Percentiles rank a stretch among this genome's conserved stretches.
Evolutionary conservation across 2,888 invertebrate species (phyloP).

Genomic region (Hipparchia semele): DNA sequence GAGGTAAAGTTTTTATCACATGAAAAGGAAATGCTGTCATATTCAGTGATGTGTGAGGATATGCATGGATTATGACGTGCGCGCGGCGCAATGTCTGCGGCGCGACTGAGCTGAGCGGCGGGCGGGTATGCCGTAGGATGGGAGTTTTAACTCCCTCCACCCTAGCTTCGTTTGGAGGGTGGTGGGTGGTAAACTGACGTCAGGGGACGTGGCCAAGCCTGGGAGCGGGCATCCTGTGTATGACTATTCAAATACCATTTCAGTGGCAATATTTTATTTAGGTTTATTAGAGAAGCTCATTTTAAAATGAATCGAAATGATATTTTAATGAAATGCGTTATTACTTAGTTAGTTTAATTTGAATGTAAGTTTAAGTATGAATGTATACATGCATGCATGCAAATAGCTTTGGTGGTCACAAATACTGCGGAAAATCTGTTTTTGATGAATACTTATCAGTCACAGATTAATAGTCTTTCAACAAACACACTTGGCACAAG

Average conservation of each 20-base stretch:
- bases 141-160: slow-evolving; percentile 32
- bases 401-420: neutral
- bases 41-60: slow-evolving; percentile 61
- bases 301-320: neutral
- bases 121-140: slow-evolving; percentile 32
- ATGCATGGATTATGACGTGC: slow-evolving; percentile 57
- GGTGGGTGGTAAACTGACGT: slow-evolving; percentile 58
- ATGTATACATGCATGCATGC: neutral
- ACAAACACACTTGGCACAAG: too few species aligned
- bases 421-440: neutral
- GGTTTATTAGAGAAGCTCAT: neutral
- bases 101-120: slow-evolving; percentile 63
- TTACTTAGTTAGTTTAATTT: neutral
- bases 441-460: neutral
- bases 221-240: slow-evolving; percentile 39
- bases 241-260: slow-evolving; percentile 33
- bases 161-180: slow-evolving; percentile 44
- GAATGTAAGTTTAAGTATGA: neutral
- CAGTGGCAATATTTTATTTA: slow-evolving; percentile 23
- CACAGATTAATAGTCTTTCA: too few species aligned
- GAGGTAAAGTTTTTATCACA: slow-evolving; percentile 50
- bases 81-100: slow-evolving; percentile 67
- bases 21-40: slow-evolving; percentile 61
- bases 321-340: neutral
- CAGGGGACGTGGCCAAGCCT: slow-evolving; percentile 53